Evolutionary conservation across 2,113 vertebrate species (phyloP).

Genomic region (Cervus canadensis): DNA sequence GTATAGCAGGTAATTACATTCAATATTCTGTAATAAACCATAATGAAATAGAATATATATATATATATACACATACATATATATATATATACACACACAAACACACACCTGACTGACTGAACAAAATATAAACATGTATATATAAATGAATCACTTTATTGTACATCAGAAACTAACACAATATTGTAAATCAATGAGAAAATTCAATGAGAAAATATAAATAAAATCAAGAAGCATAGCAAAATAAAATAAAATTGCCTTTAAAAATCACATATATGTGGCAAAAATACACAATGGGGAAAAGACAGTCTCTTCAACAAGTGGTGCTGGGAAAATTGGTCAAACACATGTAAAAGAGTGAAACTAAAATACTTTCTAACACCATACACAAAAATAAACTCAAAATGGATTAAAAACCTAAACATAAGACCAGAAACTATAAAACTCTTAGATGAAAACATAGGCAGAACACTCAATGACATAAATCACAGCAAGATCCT

Average conservation of each 20-base stretch:
- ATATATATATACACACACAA: background rate
- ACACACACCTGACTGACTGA: background rate
- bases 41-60: background rate
- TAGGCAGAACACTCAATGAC: background rate
- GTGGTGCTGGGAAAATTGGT: background rate
- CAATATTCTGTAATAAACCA: background rate
- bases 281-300: background rate
- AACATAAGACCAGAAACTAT: background rate
- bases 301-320: background rate
- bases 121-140: background rate
- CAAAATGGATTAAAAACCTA: background rate
- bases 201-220: background rate
- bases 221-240: background rate
- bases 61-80: accelerated
- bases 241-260: background rate
- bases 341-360: background rate
- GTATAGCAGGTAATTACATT: background rate
- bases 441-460: background rate
- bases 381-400: background rate
- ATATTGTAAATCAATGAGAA: background rate
- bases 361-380: background rate
- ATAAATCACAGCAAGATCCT: background rate
- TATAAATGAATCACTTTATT: background rate
- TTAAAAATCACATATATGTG: background rate
- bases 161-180: background rate